A percentile compares a stretch with the other conserved stretches of the same genome.
Evolutionary conservation across 2,888 invertebrate species (phyloP).

Genomic region (Orgyia antiqua): DNA sequence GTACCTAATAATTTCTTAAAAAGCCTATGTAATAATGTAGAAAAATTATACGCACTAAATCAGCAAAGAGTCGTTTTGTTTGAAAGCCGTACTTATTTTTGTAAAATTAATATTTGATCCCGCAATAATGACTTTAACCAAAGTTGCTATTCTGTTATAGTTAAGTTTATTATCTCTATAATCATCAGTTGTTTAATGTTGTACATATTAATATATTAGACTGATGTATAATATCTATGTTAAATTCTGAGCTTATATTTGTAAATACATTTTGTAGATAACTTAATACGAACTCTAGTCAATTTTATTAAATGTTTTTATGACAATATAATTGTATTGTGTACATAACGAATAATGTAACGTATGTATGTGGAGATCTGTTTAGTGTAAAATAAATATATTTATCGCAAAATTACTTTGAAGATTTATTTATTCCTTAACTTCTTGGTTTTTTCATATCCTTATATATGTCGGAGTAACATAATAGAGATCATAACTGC

Average conservation of each 20-base stretch:
- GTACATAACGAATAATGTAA: constrained; percentile 50
- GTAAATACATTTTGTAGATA: constrained; percentile 71
- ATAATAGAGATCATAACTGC: no score
- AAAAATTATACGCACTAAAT: no score
- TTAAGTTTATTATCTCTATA: no score
- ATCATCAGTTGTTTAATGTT: no score
- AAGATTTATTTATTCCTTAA: constrained; percentile 14
- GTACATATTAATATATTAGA: constrained; percentile 14
- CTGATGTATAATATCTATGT: constrained; percentile 55
- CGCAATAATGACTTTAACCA: no score
- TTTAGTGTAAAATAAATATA: constrained; percentile 63
- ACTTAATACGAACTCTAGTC: constrained; percentile 59
- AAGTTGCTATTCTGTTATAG: no score
- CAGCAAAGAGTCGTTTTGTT: no score
- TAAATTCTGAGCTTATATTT: constrained; percentile 69
- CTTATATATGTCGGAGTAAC: no score
- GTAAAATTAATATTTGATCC: no score
- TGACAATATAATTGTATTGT: constrained; percentile 72
- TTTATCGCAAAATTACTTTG: constrained; percentile 35
- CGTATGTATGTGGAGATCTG: constrained; percentile 58
- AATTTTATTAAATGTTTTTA: constrained; percentile 72
- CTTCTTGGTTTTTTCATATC: not conserved
- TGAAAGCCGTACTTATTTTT: no score
- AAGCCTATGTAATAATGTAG: no score
- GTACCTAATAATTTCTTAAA: no score